Base-by-base conservation (phyloP, 2,888 invertebrate genomes). In the Drosophila ezoana region DNA sequence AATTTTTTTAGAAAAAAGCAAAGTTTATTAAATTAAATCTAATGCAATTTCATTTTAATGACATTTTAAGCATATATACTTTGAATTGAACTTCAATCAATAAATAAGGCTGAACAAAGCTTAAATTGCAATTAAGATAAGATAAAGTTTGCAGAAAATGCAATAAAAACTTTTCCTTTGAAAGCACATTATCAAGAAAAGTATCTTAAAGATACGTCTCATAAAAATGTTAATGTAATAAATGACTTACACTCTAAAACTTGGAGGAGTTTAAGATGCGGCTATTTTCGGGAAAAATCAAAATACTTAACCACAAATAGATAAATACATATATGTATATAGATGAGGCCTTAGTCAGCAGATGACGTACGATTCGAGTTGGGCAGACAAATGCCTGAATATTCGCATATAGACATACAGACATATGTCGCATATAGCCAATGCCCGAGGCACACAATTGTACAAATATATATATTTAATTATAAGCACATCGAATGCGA, bases 361-460 rank as follows among this genome's bases (percentile, higher is more conserved):
- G 56, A 79, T 68, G 71, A 82, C 80, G 83, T 79, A 74, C 67
- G 32, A 35, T 49, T 61, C 45, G 57, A 72, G 68, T 51, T 63
- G 62, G 56, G 52, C 59, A 57, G 57, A 60, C 47, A 63, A 60
- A 49, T 57, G 64, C 41, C 52, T 49, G 48, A 63, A 64, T 41
- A 40, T 54, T 54, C 58, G 37, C 56, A 48, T 57, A 35, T 49
- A 56, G n/a, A 51, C 2, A 56, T 13, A 60, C 16, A 35, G 10
- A 60, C 28, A 58, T 37, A 58, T 59, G 48, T 71, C 52, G 63
- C 67, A 78, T 87, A 72, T 84, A 70, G 79, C 67, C 85, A 81
- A 60, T 75, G 87, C 56, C 75, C 72, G 77, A 68, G 64, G 44
- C 57, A 58, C 14, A 68, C 51, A 54, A 62, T 47, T 61, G 48